Evolutionary conservation across 1,140 invertebrate genomes (phyloP), one percentile per base, ranked within the genome.

Genomic region (Littorina saxatilis): DNA sequence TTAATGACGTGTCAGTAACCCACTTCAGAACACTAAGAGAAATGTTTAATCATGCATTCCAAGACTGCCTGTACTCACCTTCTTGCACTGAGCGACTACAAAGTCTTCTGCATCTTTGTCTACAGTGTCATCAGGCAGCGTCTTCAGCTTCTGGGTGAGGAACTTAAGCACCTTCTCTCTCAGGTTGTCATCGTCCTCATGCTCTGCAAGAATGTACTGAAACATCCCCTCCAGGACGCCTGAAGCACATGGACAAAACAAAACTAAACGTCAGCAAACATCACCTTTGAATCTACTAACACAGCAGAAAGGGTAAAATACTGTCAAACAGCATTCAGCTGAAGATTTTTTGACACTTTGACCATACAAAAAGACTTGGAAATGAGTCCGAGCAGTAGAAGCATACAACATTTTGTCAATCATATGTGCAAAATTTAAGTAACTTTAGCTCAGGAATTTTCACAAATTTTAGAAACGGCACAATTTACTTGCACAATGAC

Each of bases 141-240:
- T 94, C 92, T 96, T 96, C 0, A 98, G 91, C 93, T 98, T 98
- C 1, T 94, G 94, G 27, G 95, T 94, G 84, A 99, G 93, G 92
- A 98, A 99, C 89, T 97, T 96, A 47, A 99, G 95, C 89, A 96
- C 96, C 89, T 96, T 95, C 87, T 98, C 97, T 77, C 97, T 94
- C 4, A 97, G 95, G 35, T 81, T 70, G 35, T 85, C 84, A 27
- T 86, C 81, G 29, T 87, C 86, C 50, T 90, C 85, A 93, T 95
- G 52, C 95, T 96, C 85, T 95, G 95, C 27, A 96, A 93, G 83
- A 99, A 96, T 93, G 98, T 97, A 85, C 95, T 95, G 90, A 39
- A 98, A 99, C 78, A 99, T 93, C 55, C 97, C 97, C 84, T 95
- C 95, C 68, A 99, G 92, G 0, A 96, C 94, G 80, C 88, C 91